Percentiles rank a stretch among this genome's conserved stretches.
phyloP scores from a whole-genome alignment of 2,113 vertebrate genomes.

The Brevimyrus niger region DNA sequence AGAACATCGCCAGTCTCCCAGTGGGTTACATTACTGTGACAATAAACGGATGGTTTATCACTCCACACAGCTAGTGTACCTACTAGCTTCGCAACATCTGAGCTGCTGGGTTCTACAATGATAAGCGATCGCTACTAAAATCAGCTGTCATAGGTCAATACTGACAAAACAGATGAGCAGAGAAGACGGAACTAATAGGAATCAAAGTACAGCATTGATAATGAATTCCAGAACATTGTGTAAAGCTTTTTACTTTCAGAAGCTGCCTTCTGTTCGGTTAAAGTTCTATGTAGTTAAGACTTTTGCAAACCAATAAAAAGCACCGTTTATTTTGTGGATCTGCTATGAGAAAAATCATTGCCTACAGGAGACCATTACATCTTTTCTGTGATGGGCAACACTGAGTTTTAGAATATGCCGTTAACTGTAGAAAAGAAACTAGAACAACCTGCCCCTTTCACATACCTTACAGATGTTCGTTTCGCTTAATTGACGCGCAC shows the following conservation, averaged over 20 bases:
- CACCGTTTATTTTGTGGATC: background rate
- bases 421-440: background rate
- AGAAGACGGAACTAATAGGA: background rate
- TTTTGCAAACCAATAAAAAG: background rate
- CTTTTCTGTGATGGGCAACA: background rate
- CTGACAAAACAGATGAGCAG: background rate
- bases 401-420: background rate
- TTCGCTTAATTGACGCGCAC: background rate
- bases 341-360: background rate
- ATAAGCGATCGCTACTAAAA: background rate
- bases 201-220: background rate
- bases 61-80: background rate
- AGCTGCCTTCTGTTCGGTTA: background rate
- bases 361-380: background rate
- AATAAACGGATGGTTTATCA: background rate
- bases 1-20: background rate
- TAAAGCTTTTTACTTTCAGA: background rate
- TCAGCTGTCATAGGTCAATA: background rate
- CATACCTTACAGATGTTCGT: background rate
- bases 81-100: background rate
- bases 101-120: background rate
- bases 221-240: background rate
- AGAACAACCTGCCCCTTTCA: background rate
- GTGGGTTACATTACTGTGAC: background rate
- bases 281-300: background rate